Evolutionary conservation across 2,797 vertebrate genomes (phyloP).

Genomic region (Galago senegalensis): DNA sequence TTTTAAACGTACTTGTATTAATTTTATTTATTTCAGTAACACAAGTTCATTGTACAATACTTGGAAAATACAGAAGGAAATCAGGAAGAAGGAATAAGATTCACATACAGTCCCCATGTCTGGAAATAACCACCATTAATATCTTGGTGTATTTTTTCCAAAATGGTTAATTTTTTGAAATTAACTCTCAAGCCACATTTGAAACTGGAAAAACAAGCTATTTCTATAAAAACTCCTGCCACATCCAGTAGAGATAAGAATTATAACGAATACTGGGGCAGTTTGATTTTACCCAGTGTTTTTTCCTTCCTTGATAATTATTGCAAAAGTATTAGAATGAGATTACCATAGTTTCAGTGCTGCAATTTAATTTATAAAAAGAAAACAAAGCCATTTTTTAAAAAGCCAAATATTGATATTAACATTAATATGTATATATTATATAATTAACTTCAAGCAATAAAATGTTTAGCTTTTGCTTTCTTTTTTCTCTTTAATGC

Average conservation of each 20-base stretch:
- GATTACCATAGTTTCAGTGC: conserved; percentile 12
- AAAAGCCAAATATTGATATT: neutral
- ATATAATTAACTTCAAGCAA: conserved; percentile 14
- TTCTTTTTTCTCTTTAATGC: conserved; percentile 9
- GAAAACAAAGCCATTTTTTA: neutral
- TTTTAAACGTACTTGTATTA: conserved; percentile 25
- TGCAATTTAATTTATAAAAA: neutral
- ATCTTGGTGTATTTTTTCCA: conserved; percentile 3
- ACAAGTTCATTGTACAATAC: neutral
- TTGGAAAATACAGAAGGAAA: neutral
- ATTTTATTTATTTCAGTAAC: neutral
- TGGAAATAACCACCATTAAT: conserved; percentile 11
- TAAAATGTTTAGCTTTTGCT: neutral
- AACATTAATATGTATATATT: neutral
- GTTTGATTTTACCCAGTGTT: conserved; percentile 22
- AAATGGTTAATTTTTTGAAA: conserved; percentile 40
- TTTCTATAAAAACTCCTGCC: neutral
- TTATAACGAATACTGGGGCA: neutral
- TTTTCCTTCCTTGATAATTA: neutral
- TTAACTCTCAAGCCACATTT: conserved; percentile 33
- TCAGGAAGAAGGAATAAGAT: neutral
- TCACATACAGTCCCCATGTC: neutral
- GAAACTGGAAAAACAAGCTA: conserved; percentile 46
- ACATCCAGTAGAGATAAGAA: conserved; percentile 11
- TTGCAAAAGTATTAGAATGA: conserved; percentile 26